These are phyloP conservation scores for Microchrysa polita DNA, from an alignment of 2,888 invertebrate species.

Conservation along the genomic window DNA sequence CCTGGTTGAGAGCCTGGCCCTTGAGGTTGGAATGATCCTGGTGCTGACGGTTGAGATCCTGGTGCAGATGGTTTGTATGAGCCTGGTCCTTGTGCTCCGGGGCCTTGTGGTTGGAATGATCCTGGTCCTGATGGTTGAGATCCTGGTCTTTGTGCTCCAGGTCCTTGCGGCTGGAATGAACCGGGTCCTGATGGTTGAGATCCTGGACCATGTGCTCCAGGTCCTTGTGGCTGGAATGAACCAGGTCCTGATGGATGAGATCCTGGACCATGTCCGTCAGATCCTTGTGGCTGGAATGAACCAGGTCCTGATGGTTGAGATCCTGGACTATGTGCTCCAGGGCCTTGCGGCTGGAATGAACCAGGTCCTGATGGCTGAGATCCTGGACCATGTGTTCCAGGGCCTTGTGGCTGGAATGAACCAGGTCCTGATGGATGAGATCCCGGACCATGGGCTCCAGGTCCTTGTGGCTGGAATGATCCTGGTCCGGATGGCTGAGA, in stretches of 20 bases:
- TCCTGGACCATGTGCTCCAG: background rate
- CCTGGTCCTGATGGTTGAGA: conserved; percentile 12
- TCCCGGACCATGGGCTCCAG: background rate
- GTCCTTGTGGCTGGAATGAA: conserved; percentile 15
- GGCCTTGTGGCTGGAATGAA: background rate
- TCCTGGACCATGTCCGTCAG: too few relatives aligned
- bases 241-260: conserved; percentile 23
- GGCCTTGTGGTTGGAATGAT: conserved; percentile 17
- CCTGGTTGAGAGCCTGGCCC: conserved; percentile 22
- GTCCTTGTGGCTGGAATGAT: background rate
- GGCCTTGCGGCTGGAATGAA: conserved; percentile 10
- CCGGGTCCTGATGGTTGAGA: conserved; percentile 15
- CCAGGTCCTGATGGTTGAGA: conserved; percentile 9
- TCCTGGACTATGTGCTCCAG: conserved; percentile 9
- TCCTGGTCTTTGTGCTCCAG: conserved; percentile 11
- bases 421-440: conserved; percentile 23
- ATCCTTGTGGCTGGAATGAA: background rate
- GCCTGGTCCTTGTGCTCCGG: background rate
- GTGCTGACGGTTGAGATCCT: background rate
- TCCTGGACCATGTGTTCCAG: too few relatives aligned
- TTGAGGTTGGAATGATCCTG: background rate
- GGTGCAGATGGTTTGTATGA: conserved; percentile 5
- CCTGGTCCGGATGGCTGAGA: conserved; percentile 14
- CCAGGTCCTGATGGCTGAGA: conserved; percentile 13
- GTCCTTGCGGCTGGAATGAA: conserved; percentile 12